A percentile compares a stretch with the other conserved stretches of the same genome.
Evolutionary conservation across 1,140 invertebrate species (phyloP).

Genomic region (Cepaea nemoralis): DNA sequence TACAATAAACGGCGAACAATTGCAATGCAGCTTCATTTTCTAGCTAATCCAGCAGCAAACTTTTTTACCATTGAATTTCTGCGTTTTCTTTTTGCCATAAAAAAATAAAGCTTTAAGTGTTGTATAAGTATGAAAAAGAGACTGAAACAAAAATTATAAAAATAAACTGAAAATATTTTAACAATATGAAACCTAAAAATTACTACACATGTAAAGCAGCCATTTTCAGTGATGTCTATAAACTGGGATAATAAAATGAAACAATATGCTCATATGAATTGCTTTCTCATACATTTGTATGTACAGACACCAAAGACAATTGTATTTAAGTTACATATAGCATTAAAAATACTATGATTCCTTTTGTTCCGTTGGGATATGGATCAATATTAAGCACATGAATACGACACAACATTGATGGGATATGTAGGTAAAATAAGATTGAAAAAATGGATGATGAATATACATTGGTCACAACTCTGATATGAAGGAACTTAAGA

Average conservation of each 20-base stretch:
- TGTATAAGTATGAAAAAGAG: too few species aligned
- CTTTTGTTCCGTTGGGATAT: not conserved
- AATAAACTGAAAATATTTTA: not conserved
- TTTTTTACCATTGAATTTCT: too few species aligned
- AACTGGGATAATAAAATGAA: not conserved
- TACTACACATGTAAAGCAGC: conserved; percentile 12
- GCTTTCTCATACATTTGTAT: conserved; percentile 20
- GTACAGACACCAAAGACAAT: not conserved
- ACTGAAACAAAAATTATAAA: too few species aligned
- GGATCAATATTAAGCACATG: conserved; percentile 19
- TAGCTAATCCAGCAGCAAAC: too few species aligned
- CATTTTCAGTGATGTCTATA: conserved; percentile 12
- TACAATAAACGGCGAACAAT: too few species aligned
- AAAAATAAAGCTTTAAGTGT: too few species aligned
- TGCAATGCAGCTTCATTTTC: too few species aligned
- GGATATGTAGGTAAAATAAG: not conserved
- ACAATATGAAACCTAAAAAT: not conserved
- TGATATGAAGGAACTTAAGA: conserved; percentile 16
- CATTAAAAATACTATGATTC: not conserved
- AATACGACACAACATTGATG: conserved; percentile 23
- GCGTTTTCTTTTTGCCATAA: too few species aligned
- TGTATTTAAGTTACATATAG: not conserved
- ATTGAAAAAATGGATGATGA: not conserved
- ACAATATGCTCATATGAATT: conserved; percentile 20
- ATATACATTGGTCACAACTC: conserved; percentile 6